phyloP scores from a whole-genome alignment of 2,797 vertebrate genomes.

The Danio albolineatus region DNA sequence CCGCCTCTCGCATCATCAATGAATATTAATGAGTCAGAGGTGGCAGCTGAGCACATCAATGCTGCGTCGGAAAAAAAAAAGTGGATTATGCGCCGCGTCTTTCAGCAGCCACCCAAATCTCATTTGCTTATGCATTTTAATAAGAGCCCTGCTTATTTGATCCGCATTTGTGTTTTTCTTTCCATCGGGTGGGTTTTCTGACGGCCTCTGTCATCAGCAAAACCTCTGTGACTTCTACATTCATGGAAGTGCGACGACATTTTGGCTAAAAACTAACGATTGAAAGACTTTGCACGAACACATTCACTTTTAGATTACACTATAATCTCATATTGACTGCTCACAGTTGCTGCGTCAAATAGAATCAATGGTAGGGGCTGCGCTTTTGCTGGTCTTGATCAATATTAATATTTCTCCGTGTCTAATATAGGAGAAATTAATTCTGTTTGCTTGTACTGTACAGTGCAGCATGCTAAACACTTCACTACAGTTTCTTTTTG shows the following conservation, averaged over 20 bases:
- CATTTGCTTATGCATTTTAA: constrained; percentile 84
- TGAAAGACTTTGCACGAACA: not conserved
- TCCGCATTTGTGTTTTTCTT: constrained; percentile 58
- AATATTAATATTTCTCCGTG: constrained; percentile 68
- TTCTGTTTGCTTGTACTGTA: not conserved
- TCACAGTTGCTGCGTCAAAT: not conserved
- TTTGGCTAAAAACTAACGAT: constrained; percentile 38
- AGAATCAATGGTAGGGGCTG: constrained; percentile 65
- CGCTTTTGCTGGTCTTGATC: constrained; percentile 64
- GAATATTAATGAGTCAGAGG: constrained; percentile 67
- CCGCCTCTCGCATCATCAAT: constrained; percentile 51
- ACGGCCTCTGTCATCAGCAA: constrained; percentile 55
- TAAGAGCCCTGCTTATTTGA: constrained; percentile 68
- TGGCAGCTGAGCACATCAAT: constrained; percentile 61
- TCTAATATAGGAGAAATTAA: not conserved
- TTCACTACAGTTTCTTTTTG: not conserved
- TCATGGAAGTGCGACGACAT: constrained; percentile 61
- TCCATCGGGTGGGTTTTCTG: constrained; percentile 60
- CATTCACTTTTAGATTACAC: constrained; percentile 23
- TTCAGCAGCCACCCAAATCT: constrained; percentile 81
- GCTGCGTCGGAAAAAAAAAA: constrained; percentile 58
- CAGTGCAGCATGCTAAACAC: not conserved
- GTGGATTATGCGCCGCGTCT: constrained; percentile 81
- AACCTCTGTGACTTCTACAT: constrained; percentile 72
- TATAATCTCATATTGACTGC: constrained; percentile 11